Percentiles rank a stretch among this genome's conserved stretches.
phyloP scores from a whole-genome alignment of 2,888 invertebrate genomes.

The Archips crataeganus region DNA sequence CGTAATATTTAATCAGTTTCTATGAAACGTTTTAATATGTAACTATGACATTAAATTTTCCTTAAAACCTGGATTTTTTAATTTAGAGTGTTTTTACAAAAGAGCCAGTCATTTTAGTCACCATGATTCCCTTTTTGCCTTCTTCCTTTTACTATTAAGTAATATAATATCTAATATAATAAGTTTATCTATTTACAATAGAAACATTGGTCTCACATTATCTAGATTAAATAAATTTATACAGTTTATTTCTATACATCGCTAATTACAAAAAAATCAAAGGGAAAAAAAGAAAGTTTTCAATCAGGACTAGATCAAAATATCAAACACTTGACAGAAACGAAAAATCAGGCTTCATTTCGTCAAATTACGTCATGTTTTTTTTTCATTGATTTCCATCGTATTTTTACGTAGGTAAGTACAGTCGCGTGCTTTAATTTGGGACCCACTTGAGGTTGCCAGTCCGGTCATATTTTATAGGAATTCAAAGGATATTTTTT shows the following conservation, averaged over 20 bases:
- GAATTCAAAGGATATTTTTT: no score
- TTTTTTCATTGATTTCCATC: no score
- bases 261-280: background rate
- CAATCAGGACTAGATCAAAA: background rate
- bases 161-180: background rate
- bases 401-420: no score
- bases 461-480: no score
- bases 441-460: no score
- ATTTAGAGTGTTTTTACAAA: slow-evolving; percentile 22
- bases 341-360: no score
- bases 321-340: background rate
- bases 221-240: background rate
- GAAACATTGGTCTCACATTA: slow-evolving; percentile 27
- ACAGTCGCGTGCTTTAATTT: no score
- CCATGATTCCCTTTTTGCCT: slow-evolving; percentile 7
- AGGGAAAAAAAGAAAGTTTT: no score
- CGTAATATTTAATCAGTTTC: background rate
- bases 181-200: slow-evolving; percentile 14
- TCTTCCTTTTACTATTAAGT: background rate
- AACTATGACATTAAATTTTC: background rate
- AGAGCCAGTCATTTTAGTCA: slow-evolving; percentile 27
- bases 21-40: background rate
- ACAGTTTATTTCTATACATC: background rate
- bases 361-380: no score
- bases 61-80: background rate